Conservation (phyloP, 2,888 invertebrate genomes). For the Clitarchus hookeri region DNA sequence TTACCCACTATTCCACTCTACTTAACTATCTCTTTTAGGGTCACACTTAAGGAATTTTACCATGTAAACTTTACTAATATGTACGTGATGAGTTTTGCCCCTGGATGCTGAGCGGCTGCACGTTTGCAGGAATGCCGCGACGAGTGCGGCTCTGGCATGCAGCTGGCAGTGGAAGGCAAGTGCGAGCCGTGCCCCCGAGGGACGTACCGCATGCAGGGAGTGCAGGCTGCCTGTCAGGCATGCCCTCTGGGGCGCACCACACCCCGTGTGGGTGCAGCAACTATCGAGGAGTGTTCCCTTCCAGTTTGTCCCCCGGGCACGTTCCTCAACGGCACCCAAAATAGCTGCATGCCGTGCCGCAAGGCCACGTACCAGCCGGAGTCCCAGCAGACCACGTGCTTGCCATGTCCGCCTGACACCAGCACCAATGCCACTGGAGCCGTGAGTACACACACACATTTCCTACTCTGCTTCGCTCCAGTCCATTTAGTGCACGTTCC, state of each 20-base stretch:
- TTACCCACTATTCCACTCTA: background rate
- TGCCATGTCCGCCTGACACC: slow-evolving; percentile 87
- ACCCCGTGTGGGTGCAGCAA: slow-evolving; percentile 78
- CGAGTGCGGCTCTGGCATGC: slow-evolving; percentile 86
- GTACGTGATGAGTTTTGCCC: background rate
- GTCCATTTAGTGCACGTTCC: too few relatives aligned
- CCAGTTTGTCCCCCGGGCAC: slow-evolving; percentile 86
- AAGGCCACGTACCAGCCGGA: slow-evolving; percentile 91
- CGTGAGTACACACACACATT: slow-evolving; percentile 59
- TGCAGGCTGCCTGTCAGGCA: slow-evolving; percentile 83
- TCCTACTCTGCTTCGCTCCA: too few relatives aligned
- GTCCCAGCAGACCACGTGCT: slow-evolving; percentile 83
- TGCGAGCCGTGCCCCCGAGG: slow-evolving; percentile 93
- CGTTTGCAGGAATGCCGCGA: slow-evolving; percentile 74
- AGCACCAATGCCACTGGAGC: slow-evolving; percentile 84
- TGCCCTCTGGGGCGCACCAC: slow-evolving; percentile 93
- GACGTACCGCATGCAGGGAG: slow-evolving; percentile 82
- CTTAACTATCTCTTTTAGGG: background rate
- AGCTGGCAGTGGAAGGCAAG: slow-evolving; percentile 82
- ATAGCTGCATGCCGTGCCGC: slow-evolving; percentile 84
- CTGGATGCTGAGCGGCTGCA: background rate
- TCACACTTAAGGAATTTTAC: background rate
- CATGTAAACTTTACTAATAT: too few relatives aligned
- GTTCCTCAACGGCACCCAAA: slow-evolving; percentile 83
- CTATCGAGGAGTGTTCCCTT: slow-evolving; percentile 88